Evolutionary conservation across 2,888 invertebrate species (phyloP), one percentile per base, ranked within the genome.

Genomic region (Pandemis heparana): DNA sequence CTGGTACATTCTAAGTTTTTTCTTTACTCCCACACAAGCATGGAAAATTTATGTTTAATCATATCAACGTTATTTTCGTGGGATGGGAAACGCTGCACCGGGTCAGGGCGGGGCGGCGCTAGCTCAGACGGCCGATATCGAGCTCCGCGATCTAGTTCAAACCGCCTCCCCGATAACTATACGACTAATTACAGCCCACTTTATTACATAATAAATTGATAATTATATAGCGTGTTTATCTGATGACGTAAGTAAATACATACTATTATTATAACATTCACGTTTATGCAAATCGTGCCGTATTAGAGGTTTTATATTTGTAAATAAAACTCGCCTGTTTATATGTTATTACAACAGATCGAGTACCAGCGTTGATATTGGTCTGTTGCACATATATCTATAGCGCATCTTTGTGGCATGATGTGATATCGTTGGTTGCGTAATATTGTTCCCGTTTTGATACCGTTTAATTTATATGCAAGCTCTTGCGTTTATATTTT

Each of bases 101-200:
- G 70, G 74, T 74, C 73, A 69, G 68, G 56, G 63, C 59, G 43
- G 68, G 66, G 62, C 59, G 73, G 48, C 65, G 74, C 71, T 38
- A 16, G 41, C 56, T 18, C 66, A 18, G 39, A 51, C 73, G n/a
- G 16, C 48, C 53, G 65, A 65, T 74, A 70, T 64, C 65, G 53
- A 48, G 10, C 14, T 18, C 56, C 53, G 9, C 64, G 43, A 69
- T 65, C 74, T 61, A 39, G 74, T 70, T 74, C 18, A 2, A 74
- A 74, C 74, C 70, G 74, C 64, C 10, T 18, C 18, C 16, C 39
- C 23, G 23, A 63, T 46, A 60, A n/a, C 14, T 69, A 74, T 18
- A 72, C 41, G 64, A 65, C 74, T 70, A 70, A 74, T 74, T 74
- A 43, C 74, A 65, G 53, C 10, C 61, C 65, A 61, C 46, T 74